These are phyloP conservation scores for Lepidochitona cinerea DNA, from an alignment of 2,888 invertebrate species.

Conservation along the genomic window DNA sequence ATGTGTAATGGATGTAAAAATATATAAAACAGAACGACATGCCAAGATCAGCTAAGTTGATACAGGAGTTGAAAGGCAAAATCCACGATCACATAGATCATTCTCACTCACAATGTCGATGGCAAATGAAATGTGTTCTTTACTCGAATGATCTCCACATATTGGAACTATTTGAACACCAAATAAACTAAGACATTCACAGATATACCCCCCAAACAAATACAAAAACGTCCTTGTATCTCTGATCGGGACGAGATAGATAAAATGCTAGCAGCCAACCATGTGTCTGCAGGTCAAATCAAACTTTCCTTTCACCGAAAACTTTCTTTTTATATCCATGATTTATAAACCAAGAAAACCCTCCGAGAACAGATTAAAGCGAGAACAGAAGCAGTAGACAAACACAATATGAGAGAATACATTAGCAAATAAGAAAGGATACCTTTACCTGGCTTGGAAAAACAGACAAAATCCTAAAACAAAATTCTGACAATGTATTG, in stretches of 20 bases:
- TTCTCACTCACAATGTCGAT: background rate
- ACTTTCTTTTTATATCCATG: background rate
- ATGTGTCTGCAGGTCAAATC: background rate
- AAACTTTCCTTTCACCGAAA: background rate
- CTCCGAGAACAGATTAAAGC: background rate
- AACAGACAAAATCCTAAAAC: conserved; percentile 10
- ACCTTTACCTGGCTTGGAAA: conserved; percentile 7
- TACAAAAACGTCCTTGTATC: background rate
- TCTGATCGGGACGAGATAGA: background rate
- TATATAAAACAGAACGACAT: background rate
- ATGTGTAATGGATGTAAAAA: background rate
- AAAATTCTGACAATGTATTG: background rate
- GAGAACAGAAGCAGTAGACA: background rate
- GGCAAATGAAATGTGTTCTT: background rate
- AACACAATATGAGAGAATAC: background rate
- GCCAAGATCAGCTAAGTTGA: background rate
- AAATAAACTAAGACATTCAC: background rate
- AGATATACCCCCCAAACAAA: background rate
- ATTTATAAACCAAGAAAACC: background rate
- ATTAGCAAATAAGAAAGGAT: background rate
- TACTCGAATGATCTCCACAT: background rate
- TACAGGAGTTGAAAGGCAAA: background rate
- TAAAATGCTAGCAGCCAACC: background rate
- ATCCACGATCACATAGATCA: background rate
- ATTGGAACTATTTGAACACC: background rate